Conservation (phyloP, 2,888 invertebrate genomes). For the Lasioglossum lativentre region DNA sequence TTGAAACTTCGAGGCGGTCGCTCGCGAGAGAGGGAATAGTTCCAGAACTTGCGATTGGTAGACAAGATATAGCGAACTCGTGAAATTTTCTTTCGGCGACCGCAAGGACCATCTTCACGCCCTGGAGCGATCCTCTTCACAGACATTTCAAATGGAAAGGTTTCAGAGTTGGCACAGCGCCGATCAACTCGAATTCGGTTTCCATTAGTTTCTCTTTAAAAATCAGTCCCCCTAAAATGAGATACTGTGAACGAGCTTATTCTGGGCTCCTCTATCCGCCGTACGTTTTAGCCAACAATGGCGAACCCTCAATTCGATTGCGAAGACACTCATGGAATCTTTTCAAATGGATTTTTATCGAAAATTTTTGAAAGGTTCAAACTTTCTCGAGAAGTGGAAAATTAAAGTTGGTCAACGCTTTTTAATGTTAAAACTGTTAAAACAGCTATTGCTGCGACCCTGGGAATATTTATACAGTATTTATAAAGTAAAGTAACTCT, state of each 20-base stretch:
- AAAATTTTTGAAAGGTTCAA: not conserved
- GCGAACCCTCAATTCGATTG: not conserved
- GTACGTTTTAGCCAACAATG: slow-evolving; percentile 5
- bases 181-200: slow-evolving; percentile 13
- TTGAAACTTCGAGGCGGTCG: not conserved
- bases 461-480: too few relatives aligned
- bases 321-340: not conserved
- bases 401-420: not conserved
- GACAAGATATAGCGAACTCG: slow-evolving; percentile 9
- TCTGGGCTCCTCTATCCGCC: not conserved
- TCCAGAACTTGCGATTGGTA: slow-evolving; percentile 6
- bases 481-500: too few relatives aligned
- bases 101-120: slow-evolving; percentile 5
- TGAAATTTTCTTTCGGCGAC: slow-evolving; percentile 10
- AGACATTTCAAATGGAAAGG: slow-evolving; percentile 9
- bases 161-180: slow-evolving; percentile 9
- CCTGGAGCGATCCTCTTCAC: slow-evolving; percentile 8
- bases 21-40: not conserved
- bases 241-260: slow-evolving; percentile 6
- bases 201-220: slow-evolving; percentile 14
- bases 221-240: slow-evolving; percentile 9
- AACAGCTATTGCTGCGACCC: not conserved
- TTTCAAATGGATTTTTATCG: not conserved
- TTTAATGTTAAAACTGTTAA: not conserved
- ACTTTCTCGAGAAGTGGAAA: not conserved